phyloP scores from a whole-genome alignment of 2,113 vertebrate species.

The Dromas ardeola region DNA sequence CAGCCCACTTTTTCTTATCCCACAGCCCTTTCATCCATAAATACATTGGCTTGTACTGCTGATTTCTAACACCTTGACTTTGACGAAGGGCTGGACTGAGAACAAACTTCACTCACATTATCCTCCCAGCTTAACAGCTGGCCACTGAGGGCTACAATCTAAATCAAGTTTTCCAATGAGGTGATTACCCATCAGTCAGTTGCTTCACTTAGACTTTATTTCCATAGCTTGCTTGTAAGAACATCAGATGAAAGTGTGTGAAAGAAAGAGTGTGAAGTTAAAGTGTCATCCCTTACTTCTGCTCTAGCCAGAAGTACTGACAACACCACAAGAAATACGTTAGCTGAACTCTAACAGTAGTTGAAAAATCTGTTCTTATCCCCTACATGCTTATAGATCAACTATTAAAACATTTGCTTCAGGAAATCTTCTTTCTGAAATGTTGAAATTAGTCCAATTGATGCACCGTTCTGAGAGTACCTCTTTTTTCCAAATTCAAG shows the following conservation, averaged over 20 bases:
- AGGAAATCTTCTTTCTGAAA: not conserved
- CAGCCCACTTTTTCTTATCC: not conserved
- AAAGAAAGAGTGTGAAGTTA: not conserved
- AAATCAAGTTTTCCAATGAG: not conserved
- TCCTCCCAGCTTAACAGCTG: not conserved
- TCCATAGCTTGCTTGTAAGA: not conserved
- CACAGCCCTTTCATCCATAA: not conserved
- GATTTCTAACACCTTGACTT: not conserved
- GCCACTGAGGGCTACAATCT: not conserved
- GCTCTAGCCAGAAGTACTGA: not conserved
- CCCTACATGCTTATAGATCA: not conserved
- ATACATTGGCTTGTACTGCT: not conserved
- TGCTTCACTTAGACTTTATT: not conserved
- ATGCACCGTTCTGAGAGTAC: accelerated
- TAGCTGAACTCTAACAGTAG: not conserved
- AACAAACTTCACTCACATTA: not conserved
- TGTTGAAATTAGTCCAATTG: not conserved
- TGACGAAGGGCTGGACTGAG: not conserved
- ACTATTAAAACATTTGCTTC: not conserved
- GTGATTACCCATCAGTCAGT: not conserved
- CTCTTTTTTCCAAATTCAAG: not conserved
- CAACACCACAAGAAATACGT: not conserved
- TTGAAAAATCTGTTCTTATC: not conserved
- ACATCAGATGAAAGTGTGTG: not conserved
- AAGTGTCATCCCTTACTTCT: not conserved